Conservation (phyloP, 2,797 vertebrate genomes). For the Tragelaphus eurycerus region DNA sequence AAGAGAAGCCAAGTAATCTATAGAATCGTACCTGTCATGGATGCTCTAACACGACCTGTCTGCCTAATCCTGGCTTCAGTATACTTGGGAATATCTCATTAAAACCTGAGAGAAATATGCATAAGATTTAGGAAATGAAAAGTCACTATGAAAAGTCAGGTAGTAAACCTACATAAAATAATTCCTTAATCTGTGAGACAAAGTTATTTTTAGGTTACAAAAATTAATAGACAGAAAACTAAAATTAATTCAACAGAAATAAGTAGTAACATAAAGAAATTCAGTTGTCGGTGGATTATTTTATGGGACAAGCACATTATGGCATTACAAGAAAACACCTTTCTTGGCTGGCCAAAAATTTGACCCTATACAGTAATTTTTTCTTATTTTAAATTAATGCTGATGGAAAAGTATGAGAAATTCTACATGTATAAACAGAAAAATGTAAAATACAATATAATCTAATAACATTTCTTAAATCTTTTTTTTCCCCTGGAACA, state of each 20-base stretch:
- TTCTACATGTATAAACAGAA: neutral
- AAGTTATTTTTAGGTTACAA: neutral
- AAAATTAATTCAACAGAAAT: neutral
- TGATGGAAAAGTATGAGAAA: neutral
- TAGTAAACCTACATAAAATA: neutral
- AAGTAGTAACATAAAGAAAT: neutral
- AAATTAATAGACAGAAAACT: neutral
- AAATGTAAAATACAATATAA: neutral
- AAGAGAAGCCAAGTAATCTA: neutral
- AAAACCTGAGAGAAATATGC: neutral
- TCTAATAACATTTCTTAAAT: neutral
- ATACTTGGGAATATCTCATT: neutral
- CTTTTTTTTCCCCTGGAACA: neutral
- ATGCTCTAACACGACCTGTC: neutral
- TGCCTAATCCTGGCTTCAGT: neutral
- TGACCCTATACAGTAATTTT: neutral
- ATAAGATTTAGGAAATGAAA: neutral
- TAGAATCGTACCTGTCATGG: neutral
- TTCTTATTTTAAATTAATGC: neutral
- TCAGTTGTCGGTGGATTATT: neutral
- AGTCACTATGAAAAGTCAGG: neutral
- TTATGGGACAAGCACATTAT: neutral
- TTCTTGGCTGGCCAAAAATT: rapidly evolving
- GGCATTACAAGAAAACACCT: neutral
- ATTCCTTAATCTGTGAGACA: neutral